These are phyloP conservation scores for Cantharis rufa DNA, from an alignment of 2,888 invertebrate genomes.

Conservation along the genomic window DNA sequence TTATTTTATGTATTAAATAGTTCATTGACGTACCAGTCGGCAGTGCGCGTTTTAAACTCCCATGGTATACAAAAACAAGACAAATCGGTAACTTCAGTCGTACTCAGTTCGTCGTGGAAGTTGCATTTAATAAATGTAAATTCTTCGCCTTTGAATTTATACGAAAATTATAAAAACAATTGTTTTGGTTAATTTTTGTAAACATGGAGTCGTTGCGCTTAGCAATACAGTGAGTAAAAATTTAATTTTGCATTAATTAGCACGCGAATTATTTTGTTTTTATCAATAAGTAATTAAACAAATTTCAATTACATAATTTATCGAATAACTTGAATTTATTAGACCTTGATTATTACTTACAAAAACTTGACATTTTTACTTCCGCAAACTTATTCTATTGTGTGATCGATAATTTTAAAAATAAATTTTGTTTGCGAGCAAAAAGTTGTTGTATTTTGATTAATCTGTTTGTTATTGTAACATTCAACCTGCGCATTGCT, in stretches of 20 bases:
- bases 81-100: slow-evolving; percentile 8
- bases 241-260: neutral
- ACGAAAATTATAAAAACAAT: neutral
- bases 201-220: slow-evolving; percentile 1
- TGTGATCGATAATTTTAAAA: neutral
- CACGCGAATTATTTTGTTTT: neutral
- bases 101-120: slow-evolving; percentile 10
- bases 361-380: neutral
- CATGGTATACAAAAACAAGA: neutral
- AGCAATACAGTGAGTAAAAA: neutral
- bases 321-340: neutral
- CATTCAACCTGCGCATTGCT: neutral
- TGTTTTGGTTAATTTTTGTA: neutral
- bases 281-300: neutral
- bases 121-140: slow-evolving; percentile 7
- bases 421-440: neutral
- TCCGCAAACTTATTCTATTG: neutral
- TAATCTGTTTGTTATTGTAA: neutral
- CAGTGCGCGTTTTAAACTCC: neutral
- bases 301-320: neutral
- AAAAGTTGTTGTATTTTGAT: neutral
- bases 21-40: neutral
- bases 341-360: neutral
- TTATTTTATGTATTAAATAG: slow-evolving; percentile 2
- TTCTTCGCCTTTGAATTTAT: neutral